Base-by-base conservation (phyloP, 2,797 vertebrate genomes). In the Luscinia luscinia region DNA sequence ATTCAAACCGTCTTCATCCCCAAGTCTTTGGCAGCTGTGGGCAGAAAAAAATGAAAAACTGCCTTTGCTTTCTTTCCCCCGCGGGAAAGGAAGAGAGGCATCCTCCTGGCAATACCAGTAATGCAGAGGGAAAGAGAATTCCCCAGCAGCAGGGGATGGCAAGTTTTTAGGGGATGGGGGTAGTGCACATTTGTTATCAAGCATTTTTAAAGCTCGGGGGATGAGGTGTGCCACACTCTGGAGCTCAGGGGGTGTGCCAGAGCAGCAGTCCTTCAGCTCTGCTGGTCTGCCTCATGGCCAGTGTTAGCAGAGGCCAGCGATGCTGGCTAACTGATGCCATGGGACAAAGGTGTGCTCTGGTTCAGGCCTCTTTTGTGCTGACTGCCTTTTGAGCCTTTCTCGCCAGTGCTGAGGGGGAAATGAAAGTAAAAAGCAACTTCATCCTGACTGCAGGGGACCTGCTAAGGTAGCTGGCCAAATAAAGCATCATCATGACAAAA, bases 141-240 rank as follows among this genome's bases (percentile, higher is more conserved):
- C 7, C 15, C 15, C 38, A 59, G 36, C 48, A 63, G 14, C 30
- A 76, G 46, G 3, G 21, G 57, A 64, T 57, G 24, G 23, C 32
- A 75, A 34, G 6, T 79, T 72, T 84, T 28, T n/a, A 69, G 19
- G 20, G 9, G 5, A 7, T 15, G 6, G 1, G 4, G 9, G 3
- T 22, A 80, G 10, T 19, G 24, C 4, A 78, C 7, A 3, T 49
- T 61, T 68, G 43, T 73, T 54, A 82, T 15, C 41, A 84, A 36
- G 36, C 4, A 17, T 45, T 72, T 89, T 78, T 78, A 84, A 87
- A 93, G 58, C 17, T 40, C 9, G 8, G 18, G 3, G 54, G 27
- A 32, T 3, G 1, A 55, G 12, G 16, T n/a, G 12, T 57, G n/a
- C 45, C 19, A 22, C 0, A 2, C 10, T 72, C 3, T 12, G 0